phyloP scores from a whole-genome alignment of 2,113 vertebrate species.

The Serinus canaria region DNA sequence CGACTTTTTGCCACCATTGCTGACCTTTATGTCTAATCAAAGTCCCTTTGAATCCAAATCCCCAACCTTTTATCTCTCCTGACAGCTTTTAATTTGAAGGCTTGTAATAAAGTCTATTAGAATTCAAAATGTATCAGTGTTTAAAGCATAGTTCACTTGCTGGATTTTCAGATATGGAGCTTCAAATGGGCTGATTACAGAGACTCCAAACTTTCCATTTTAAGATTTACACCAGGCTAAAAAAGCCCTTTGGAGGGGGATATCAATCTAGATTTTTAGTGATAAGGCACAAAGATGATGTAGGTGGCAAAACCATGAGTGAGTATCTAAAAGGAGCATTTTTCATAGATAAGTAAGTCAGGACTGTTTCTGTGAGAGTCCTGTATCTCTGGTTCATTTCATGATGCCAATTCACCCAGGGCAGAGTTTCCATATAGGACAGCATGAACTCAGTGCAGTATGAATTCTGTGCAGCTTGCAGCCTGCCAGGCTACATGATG shows the following conservation, averaged over 20 bases:
- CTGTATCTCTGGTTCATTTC: not conserved
- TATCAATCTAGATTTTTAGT: not conserved
- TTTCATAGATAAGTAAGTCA: not conserved
- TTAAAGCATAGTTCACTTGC: conserved; percentile 19
- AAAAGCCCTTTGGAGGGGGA: not conserved
- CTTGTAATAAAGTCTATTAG: conserved; percentile 70
- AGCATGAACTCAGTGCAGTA: fast-evolving
- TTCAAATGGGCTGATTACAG: conserved; percentile 33
- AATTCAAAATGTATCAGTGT: conserved; percentile 45
- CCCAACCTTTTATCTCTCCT: conserved; percentile 67
- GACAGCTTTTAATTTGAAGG: conserved; percentile 74
- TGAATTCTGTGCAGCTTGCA: not conserved
- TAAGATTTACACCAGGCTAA: not conserved
- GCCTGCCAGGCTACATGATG: not conserved
- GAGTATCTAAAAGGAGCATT: not conserved
- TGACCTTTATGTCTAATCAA: conserved; percentile 75
- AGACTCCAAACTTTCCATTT: conserved; percentile 11
- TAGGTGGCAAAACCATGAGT: not conserved
- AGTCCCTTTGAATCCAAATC: conserved; percentile 64
- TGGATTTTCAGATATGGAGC: conserved; percentile 33
- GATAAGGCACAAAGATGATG: not conserved
- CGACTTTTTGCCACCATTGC: conserved; percentile 56
- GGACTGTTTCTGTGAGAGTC: not conserved
- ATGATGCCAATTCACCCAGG: not conserved
- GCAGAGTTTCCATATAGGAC: not conserved